Conservation (phyloP, 2,113 vertebrate species). For the Promerops cafer region DNA sequence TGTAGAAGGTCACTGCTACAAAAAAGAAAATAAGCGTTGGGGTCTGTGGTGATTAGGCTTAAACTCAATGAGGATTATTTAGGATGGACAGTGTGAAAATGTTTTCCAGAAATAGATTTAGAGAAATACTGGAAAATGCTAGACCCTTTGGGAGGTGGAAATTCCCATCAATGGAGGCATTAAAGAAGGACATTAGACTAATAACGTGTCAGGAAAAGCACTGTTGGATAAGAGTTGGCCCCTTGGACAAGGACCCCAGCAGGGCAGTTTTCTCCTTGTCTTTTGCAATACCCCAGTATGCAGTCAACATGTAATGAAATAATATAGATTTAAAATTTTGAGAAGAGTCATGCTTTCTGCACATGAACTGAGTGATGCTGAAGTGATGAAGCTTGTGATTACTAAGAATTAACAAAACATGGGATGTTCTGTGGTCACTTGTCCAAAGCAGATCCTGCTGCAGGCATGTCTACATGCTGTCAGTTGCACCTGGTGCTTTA, state of each 20-base stretch:
- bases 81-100: not conserved
- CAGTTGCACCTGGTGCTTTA: not conserved
- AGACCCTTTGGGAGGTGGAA: not conserved
- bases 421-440: not conserved
- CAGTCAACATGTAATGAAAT: not conserved
- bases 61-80: not conserved
- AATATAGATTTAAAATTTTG: not conserved
- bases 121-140: not conserved
- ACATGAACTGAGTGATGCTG: not conserved
- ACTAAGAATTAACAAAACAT: not conserved
- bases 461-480: not conserved
- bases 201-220: not conserved
- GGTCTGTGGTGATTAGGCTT: not conserved
- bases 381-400: not conserved
- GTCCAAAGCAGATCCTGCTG: not conserved
- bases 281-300: not conserved
- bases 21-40: not conserved
- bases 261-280: not conserved
- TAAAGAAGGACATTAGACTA: not conserved
- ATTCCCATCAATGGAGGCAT: not conserved
- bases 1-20: not conserved
- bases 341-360: not conserved
- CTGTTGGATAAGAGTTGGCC: not conserved
- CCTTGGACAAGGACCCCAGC: not conserved
- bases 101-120: not conserved